Base-by-base conservation (phyloP, 1,140 invertebrate genomes). In the Aphis craccivora region DNA sequence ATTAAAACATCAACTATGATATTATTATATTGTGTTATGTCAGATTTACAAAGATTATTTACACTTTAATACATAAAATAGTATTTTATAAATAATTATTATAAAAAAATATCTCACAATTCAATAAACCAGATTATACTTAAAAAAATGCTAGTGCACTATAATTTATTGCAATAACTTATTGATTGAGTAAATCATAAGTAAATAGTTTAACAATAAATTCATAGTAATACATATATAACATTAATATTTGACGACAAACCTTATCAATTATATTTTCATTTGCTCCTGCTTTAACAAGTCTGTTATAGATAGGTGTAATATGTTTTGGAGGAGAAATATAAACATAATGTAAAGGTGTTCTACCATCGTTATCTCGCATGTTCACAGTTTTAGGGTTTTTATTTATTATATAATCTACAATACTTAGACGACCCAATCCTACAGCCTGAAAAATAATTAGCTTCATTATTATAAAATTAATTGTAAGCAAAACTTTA, bases 181-280 rank as follows among this genome's bases (percentile, higher is more conserved):
- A 43, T 30, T 30, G 0, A 86, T 45, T 30, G 14, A 14, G 6
- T 3, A 37, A 51, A 51, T 51, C 48, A 48, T 48, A 48, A 51
- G 37, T 48, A 23, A 4, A 87, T 48, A 6, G 8, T 5, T 48
- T 45, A n/a, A n/a, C n/a, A 67, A 67, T 67, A 67, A 30, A n/a
- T 48, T 48, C 14, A n/a, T n/a, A 35, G n/a, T 20, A 48, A 23
- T 67, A 30, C 0, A 23, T 86, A 25, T 18, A 4, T 51, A 89
- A 87, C 30, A 25, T 9, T 25, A n/a, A 4, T 2, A 53, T 53
- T 53, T 14, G 37, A 87, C 7, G 1, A 35, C 91, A 55, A 96
- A 98, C 98, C 95, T 97, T 97, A 95, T 99, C 98, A 20, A 97
- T 95, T 94, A 97, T 96, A 93, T 96, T 96, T 95, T 98, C 97